Conservation (phyloP, 1,140 invertebrate species). For the Nasonia longicornis region DNA sequence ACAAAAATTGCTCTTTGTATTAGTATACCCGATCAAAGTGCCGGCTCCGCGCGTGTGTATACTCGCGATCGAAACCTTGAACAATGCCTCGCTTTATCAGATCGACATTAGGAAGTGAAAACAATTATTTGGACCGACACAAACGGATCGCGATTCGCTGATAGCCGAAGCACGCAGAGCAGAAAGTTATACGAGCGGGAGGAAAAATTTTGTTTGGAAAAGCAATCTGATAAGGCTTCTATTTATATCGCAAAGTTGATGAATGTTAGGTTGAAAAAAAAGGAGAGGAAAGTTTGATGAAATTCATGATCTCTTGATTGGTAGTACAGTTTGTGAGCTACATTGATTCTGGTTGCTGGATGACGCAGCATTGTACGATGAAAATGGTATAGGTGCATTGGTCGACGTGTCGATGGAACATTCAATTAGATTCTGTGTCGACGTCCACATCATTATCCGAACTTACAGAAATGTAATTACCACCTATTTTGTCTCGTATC, state of each 20-base stretch:
- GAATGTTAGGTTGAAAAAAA: background rate
- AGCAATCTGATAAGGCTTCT: background rate
- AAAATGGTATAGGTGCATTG: background rate
- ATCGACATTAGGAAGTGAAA: slow-evolving; percentile 28
- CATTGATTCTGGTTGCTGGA: background rate
- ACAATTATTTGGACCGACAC: slow-evolving; percentile 11
- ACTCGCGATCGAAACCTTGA: background rate
- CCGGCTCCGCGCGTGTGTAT: background rate
- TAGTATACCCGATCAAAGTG: slow-evolving; percentile 9
- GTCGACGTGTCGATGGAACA: background rate
- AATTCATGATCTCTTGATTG: background rate
- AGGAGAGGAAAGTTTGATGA: background rate
- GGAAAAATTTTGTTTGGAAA: background rate
- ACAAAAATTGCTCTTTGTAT: slow-evolving; percentile 13
- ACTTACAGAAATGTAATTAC: too few species aligned
- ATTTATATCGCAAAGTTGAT: background rate
- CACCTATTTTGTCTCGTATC: too few species aligned
- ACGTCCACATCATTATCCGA: too few species aligned
- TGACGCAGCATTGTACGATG: background rate
- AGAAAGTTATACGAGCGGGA: background rate
- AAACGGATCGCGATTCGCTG: background rate
- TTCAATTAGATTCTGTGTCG: too few species aligned
- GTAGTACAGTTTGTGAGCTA: background rate
- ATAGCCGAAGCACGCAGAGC: background rate
- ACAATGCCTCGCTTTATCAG: slow-evolving; percentile 35